Evolutionary conservation across 2,888 invertebrate species (phyloP), one percentile per base, ranked within the genome.

Genomic region (Phengaris arion): DNA sequence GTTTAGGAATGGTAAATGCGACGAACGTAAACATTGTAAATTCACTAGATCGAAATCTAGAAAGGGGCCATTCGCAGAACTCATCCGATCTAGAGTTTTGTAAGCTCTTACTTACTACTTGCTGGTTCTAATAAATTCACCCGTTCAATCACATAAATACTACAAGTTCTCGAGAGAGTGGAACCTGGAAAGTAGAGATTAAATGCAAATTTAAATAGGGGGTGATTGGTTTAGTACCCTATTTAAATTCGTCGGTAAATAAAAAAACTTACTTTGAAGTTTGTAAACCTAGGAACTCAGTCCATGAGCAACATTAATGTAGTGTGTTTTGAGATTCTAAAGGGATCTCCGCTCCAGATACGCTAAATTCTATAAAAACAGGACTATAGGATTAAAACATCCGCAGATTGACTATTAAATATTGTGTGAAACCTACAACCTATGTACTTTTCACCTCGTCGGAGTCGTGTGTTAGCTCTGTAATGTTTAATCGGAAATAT

Each of bases 151-250:
- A 64, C 74, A 75, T 75, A 55, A 70, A 75, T 75, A 73, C 75
- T 57, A 76, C 76, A 35, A 75, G 77, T 78, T 78, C 77, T 79
- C 74, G 77, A 69, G 76, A 78, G 77, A 75, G 35, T 77, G 78
- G 77, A 78, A 77, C 77, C 77, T 77, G 78, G 77, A 78, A 78
- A 77, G 77, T 64, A 64, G 35, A 64, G 35, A 64, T 64, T 64
- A 6, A 13, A 45, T 64, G 64, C 22, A n/a, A 59, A 22, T 9
- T 59, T 22, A 35, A 35, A 35, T 35, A 64, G 35, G 6, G 35
- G 52, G 52, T 35, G 35, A 35, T 64, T 35, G 64, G 64, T 12
- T 35, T 35, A 45, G 35, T 64, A 35, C 64, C 35, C 10, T 35
- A 2, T 64, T 10, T 9, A n/a, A 57, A 57, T 57, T 35, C 35